phyloP scores from a whole-genome alignment of 2,888 invertebrate species.

The Neria commutata region DNA sequence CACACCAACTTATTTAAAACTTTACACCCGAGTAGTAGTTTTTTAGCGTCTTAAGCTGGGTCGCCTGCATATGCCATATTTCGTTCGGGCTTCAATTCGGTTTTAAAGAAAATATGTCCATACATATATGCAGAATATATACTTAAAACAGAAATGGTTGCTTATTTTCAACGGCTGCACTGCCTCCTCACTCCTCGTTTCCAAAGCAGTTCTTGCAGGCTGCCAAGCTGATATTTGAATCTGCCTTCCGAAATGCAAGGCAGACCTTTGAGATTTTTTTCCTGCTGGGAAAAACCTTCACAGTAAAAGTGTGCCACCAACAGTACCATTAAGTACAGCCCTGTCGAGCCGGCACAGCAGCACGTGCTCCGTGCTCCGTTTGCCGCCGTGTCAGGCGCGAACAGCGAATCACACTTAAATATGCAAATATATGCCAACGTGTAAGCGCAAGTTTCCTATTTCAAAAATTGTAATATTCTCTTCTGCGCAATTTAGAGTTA shows the following conservation, averaged over 20 bases:
- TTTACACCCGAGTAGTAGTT: too few relatives aligned
- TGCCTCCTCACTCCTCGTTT: too few relatives aligned
- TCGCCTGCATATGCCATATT: too few relatives aligned
- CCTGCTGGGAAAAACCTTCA: too few relatives aligned
- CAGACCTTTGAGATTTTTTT: not conserved
- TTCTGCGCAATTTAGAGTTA: not conserved
- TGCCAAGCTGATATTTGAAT: not conserved
- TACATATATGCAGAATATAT: too few relatives aligned
- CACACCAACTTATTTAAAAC: too few relatives aligned
- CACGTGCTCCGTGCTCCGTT: slow-evolving; percentile 37
- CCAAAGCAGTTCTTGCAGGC: too few relatives aligned
- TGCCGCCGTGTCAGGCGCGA: slow-evolving; percentile 41
- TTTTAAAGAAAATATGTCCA: too few relatives aligned
- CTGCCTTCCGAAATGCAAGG: not conserved
- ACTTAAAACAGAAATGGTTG: too few relatives aligned
- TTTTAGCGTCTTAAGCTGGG: too few relatives aligned
- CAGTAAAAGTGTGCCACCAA: not conserved
- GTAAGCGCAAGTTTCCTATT: not conserved
- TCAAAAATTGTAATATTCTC: not conserved
- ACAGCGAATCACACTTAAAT: slow-evolving; percentile 40
- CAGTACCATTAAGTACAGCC: not conserved
- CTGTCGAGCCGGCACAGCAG: slow-evolving; percentile 20
- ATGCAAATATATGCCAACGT: slow-evolving; percentile 1
- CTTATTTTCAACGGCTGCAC: too few relatives aligned
- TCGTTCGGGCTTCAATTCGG: too few relatives aligned